Evolutionary conservation across 2,888 invertebrate genomes (phyloP).

Genomic region (Lypha dubia): DNA sequence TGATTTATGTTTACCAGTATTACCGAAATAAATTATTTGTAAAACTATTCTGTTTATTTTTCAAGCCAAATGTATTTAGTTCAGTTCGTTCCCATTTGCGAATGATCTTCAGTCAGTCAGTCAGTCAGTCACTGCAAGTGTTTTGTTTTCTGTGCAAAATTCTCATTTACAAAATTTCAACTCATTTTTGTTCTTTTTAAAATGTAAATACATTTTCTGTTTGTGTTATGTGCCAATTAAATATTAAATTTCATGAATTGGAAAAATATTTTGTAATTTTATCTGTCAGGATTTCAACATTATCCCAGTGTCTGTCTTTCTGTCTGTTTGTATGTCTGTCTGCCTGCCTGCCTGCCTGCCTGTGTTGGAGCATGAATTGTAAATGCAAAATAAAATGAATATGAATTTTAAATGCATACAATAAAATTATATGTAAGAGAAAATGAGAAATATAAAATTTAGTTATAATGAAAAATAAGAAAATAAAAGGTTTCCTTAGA

Average conservation of each 20-base stretch:
- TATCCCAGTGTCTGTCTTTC: not conserved
- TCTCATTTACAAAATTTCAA: not conserved
- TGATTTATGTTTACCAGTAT: no score
- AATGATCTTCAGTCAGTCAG: not conserved
- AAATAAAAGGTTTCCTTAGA: not conserved
- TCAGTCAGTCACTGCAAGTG: not conserved
- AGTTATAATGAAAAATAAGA: not conserved
- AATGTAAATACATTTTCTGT: conserved; percentile 40
- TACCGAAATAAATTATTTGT: no score
- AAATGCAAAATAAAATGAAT: conserved; percentile 1
- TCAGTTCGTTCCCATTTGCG: not conserved
- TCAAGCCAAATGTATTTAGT: no score
- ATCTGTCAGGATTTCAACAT: conserved; percentile 25
- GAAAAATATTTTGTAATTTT: conserved; percentile 57
- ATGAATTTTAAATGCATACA: conserved; percentile 20
- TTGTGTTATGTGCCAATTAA: conserved; percentile 67
- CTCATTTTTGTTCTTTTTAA: not conserved
- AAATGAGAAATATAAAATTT: conserved; percentile 7
- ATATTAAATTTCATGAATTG: conserved; percentile 70
- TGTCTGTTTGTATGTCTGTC: no score
- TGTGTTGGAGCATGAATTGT: not conserved
- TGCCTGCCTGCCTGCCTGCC: no score
- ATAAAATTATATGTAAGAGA: conserved; percentile 38
- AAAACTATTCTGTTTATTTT: not conserved
- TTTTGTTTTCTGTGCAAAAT: not conserved